A percentile compares a stretch with the other conserved stretches of the same genome.
phyloP scores from a whole-genome alignment of 2,797 vertebrate species.

The Sebastes umbrosus region DNA sequence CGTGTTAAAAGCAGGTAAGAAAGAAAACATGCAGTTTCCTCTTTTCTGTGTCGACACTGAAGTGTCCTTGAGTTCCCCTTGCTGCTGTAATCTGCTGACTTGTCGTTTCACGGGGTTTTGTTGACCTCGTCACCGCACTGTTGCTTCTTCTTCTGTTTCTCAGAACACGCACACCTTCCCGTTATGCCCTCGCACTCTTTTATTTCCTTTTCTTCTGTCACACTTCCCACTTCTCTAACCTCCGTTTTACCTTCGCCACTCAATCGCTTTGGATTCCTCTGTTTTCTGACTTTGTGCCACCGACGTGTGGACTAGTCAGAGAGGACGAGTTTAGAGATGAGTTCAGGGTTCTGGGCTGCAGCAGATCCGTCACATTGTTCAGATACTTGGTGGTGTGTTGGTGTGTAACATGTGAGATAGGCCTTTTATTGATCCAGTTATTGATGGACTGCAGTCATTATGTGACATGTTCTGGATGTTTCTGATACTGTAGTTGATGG shows the following conservation, averaged over 20 bases:
- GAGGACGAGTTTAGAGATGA: too few relatives aligned
- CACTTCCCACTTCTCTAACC: neutral
- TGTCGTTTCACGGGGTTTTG: constrained; percentile 13
- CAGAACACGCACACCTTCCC: constrained; percentile 39
- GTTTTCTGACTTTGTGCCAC: neutral
- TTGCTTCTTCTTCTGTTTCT: constrained; percentile 67
- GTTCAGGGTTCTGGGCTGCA: too few relatives aligned
- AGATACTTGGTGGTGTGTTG: too few relatives aligned
- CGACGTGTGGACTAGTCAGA: too few relatives aligned
- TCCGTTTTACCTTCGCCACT: neutral
- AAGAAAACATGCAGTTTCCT: constrained; percentile 37
- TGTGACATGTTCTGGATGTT: neutral
- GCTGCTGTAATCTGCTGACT: constrained; percentile 57
- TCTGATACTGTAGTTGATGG: neutral
- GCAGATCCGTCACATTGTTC: too few relatives aligned
- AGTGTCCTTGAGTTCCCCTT: constrained; percentile 42
- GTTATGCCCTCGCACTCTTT: neutral
- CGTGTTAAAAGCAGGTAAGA: constrained; percentile 50
- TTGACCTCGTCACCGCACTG: constrained; percentile 41
- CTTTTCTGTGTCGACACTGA: constrained; percentile 43
- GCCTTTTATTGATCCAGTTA: too few relatives aligned
- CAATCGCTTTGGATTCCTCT: neutral
- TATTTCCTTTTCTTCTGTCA: neutral
- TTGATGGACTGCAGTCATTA: neutral
- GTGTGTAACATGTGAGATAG: too few relatives aligned